These are phyloP conservation scores for Drosophila nebulosa DNA, from an alignment of 1,140 invertebrate species.

Conservation along the genomic window DNA sequence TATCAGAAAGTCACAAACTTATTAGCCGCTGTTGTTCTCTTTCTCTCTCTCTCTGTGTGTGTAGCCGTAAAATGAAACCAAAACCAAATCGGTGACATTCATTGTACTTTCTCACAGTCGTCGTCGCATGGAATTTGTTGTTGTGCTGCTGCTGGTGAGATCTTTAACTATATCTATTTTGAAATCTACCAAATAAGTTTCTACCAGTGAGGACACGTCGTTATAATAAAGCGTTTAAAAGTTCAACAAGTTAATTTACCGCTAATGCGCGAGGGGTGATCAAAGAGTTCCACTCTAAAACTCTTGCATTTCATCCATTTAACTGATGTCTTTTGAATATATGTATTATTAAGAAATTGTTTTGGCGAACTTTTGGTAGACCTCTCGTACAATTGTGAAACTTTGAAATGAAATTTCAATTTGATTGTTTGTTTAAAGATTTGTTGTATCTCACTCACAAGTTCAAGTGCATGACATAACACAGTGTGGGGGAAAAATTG, in stretches of 20 bases:
- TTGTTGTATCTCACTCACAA: constrained; percentile 20
- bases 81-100: constrained; percentile 24
- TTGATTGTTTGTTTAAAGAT: constrained; percentile 17
- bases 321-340: too few relatives aligned
- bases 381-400: neutral
- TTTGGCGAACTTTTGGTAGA: too few relatives aligned
- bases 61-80: constrained; percentile 10
- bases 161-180: constrained; percentile 21
- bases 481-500: constrained; percentile 8
- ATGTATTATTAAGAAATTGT: too few relatives aligned
- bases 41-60: constrained; percentile 17
- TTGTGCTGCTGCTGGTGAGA: neutral
- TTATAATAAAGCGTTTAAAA: neutral
- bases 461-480: constrained; percentile 59
- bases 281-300: too few relatives aligned
- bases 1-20: constrained; percentile 30
- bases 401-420: constrained; percentile 7
- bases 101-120: constrained; percentile 52
- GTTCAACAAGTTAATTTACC: neutral
- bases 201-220: neutral
- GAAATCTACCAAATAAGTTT: neutral
- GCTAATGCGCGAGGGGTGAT: too few relatives aligned
- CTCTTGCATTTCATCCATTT: too few relatives aligned
- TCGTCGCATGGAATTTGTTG: neutral
- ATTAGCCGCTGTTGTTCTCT: constrained; percentile 34